Evolutionary conservation across 2,797 vertebrate species (phyloP).

Genomic region (Varecia variegata): DNA sequence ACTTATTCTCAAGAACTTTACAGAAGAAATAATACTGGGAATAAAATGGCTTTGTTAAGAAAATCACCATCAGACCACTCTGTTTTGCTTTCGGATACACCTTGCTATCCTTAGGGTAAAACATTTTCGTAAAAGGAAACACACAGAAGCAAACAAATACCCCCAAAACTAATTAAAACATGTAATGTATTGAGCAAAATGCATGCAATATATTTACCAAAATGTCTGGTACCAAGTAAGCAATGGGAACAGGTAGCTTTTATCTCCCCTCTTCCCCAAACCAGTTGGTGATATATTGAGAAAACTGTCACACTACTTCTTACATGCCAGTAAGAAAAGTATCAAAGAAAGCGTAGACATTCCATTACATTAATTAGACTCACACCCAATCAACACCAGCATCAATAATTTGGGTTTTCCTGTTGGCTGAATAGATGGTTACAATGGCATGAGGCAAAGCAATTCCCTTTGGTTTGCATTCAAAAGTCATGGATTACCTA

Average conservation of each 20-base stretch:
- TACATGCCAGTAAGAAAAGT: neutral
- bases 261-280: neutral
- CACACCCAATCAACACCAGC: slow-evolving; percentile 60
- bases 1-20: neutral
- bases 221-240: neutral
- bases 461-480: slow-evolving; percentile 62
- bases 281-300: neutral
- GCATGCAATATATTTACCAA: neutral
- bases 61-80: neutral
- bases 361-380: slow-evolving; percentile 51
- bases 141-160: neutral
- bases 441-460: slow-evolving; percentile 31
- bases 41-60: neutral
- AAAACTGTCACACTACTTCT: neutral
- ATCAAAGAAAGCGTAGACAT: neutral
- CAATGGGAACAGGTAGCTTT: neutral
- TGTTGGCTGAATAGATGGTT: slow-evolving; percentile 63
- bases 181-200: neutral
- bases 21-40: neutral
- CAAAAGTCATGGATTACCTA: slow-evolving; percentile 62
- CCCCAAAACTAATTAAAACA: neutral
- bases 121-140: neutral
- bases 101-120: neutral
- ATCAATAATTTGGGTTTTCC: slow-evolving; percentile 35
- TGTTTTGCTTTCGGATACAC: neutral